Evolutionary conservation across 2,797 vertebrate species (phyloP), one percentile per base, ranked within the genome.

Genomic region (Chloroceryle inda): DNA sequence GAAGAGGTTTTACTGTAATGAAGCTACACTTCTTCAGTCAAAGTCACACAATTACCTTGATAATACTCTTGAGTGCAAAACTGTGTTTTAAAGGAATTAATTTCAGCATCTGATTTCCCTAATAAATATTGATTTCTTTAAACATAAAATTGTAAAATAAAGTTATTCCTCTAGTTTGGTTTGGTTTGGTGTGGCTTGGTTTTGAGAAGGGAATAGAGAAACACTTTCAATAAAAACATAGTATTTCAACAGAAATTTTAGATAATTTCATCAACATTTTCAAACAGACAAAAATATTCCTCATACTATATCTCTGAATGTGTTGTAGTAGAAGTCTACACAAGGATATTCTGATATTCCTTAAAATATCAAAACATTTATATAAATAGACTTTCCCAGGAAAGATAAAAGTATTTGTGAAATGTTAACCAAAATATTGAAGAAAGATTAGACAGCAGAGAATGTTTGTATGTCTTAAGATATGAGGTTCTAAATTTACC

Each of bases 381-480:
- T 80, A 77, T 42, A 89, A 85, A 72, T 63, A 91, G 35, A 33
- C 22, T 78, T 95, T 77, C 29, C 42, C 37, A 73, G 38, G 50
- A 90, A 86, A 85, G 10, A 85, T 61, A 49, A 74, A 79, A 85
- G 13, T 55, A 42, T 8, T 84, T 35, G 53, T 45, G 47, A 75
- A 78, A 86, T 26, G 33, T 72, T 89, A 88, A 84, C 23, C 59
- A 69, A 86, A 92, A 81, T 76, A 85, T 18, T 75, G 38, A 88
- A 71, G 45, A 62, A 85, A 93, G 64, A 78, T 94, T 66, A 89
- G 42, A 91, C 42, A 89, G 47, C 21, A 75, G 49, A 61, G 45
- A 68, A 94, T 75, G 75, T 62, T 75, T 92, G 5, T 71, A n/a
- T 50, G 83, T 74, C 72, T 83, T 68, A 73, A 83, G 9, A 62